Base-by-base conservation (phyloP, 23 tunicate genomes). In the Trididemnum clinides region DNA sequence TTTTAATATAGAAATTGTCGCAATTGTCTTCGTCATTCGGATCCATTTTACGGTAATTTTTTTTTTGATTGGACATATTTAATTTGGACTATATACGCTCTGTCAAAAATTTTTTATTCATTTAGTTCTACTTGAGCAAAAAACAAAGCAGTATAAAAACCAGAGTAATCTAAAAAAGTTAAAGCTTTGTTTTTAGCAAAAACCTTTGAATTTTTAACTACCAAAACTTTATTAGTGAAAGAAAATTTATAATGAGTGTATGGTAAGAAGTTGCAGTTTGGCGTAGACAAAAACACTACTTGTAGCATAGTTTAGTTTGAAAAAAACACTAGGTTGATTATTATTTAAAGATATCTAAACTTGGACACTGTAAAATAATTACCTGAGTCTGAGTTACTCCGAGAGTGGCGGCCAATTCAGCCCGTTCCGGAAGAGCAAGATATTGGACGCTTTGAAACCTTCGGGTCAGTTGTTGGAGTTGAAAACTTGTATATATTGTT, bases 341-440 rank as follows among this genome's bases (percentile, higher is more conserved):
- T n/a, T n/a, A n/a, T n/a, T n/a, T n/a, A n/a, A n/a, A n/a, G n/a
- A n/a, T n/a, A n/a, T n/a, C n/a, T n/a, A n/a, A n/a, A n/a, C n/a
- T n/a, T n/a, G n/a, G n/a, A n/a, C n/a, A n/a, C n/a, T n/a, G 36
- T 30, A 6, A 32, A 28, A 4, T 3, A 6, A 30, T 19, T 73
- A 91, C 98, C 90, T 95, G 98, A 0, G 98, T 95, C 39, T 95
- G 98, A 31, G 98, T 95, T 31, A 95, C 86, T 2, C 98, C 98
- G 0, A 95, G 86, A 1, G 91, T 32, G 19, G 95, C 98, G 1
- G 98, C 98, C 4, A 95, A 88, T 78, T 95, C 92, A 27, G 98
- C 98, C 22, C 98, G 50, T 82, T 95, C 98, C 1, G 98, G 95
- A 33, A 87, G 50, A n/a, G 92, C 98, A 18, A 95, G 82, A 36